Evolutionary conservation across 1,140 invertebrate species (phyloP).

Genomic region (Drosophila dunni): DNA sequence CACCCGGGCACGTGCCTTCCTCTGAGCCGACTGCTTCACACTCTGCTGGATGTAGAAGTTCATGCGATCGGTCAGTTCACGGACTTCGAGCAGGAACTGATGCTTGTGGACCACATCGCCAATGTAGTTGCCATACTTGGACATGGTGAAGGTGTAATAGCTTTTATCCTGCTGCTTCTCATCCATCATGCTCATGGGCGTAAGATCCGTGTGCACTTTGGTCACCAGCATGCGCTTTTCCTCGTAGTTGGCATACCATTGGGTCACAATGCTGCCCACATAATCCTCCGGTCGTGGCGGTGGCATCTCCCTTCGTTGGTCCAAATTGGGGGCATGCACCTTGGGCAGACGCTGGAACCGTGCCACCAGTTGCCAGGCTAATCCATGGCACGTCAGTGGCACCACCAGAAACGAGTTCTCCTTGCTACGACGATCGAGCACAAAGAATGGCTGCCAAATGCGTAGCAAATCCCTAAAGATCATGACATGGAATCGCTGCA

Average conservation of each 20-base stretch:
- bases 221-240: slow-evolving; percentile 91
- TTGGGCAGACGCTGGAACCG: slow-evolving; percentile 69
- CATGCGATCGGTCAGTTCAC: slow-evolving; percentile 91
- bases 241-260: slow-evolving; percentile 92
- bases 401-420: slow-evolving; percentile 91
- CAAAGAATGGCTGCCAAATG: slow-evolving; percentile 91
- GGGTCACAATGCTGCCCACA: slow-evolving; percentile 91
- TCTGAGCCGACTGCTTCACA: slow-evolving; percentile 33
- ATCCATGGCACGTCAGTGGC: slow-evolving; percentile 85
- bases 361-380: slow-evolving; percentile 85
- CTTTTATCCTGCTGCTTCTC: slow-evolving; percentile 87
- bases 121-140: slow-evolving; percentile 88
- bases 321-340: slow-evolving; percentile 64
- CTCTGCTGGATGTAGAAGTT: slow-evolving; percentile 87
- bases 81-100: slow-evolving; percentile 96
- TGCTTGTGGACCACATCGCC: slow-evolving; percentile 88
- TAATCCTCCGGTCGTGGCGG: slow-evolving; percentile 87
- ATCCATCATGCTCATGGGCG: slow-evolving; percentile 93
- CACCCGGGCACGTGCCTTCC: slow-evolving; percentile 58
- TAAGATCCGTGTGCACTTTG: slow-evolving; percentile 91
- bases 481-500: slow-evolving; percentile 88
- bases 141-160: slow-evolving; percentile 92
- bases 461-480: slow-evolving; percentile 89
- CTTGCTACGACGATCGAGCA: slow-evolving; percentile 87
- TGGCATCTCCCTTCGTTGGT: slow-evolving; percentile 86